These are phyloP conservation scores for Nomada flava DNA, from an alignment of 2,888 invertebrate species.

Conservation along the genomic window DNA sequence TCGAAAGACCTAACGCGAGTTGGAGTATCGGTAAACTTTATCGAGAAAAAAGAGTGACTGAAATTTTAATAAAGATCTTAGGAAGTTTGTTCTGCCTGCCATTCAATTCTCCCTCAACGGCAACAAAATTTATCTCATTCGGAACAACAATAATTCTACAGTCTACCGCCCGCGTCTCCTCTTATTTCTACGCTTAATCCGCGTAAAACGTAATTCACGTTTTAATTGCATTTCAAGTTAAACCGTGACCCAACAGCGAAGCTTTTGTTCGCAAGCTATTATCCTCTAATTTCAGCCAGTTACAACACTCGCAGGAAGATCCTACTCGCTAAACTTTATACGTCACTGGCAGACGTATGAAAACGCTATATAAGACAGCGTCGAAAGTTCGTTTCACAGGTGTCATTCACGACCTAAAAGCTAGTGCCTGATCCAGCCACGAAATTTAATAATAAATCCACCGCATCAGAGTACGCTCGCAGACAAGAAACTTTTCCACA, in stretches of 20 bases:
- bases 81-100: conserved; percentile 9
- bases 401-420: neutral
- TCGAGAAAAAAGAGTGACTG: conserved; percentile 17
- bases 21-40: conserved; percentile 35
- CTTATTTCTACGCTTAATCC: conserved; percentile 7
- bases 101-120: neutral
- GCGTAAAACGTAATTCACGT: neutral
- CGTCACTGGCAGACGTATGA: neutral
- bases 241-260: neutral
- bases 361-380: neutral
- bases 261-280: neutral
- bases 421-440: neutral
- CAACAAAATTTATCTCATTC: conserved; percentile 3
- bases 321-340: conserved; percentile 6
- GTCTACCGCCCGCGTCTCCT: neutral
- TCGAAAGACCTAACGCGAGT: conserved; percentile 24
- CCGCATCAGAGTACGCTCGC: neutral
- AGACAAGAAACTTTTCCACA: neutral
- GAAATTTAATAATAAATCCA: neutral
- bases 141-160: neutral
- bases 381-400: conserved; percentile 6
- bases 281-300: neutral
- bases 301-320: conserved; percentile 8
- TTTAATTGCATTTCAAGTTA: neutral
- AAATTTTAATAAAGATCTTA: conserved; percentile 31